A percentile compares a stretch with the other conserved stretches of the same genome.
phyloP scores from a whole-genome alignment of 2,113 vertebrate species.

The Tupaia tana region DNA sequence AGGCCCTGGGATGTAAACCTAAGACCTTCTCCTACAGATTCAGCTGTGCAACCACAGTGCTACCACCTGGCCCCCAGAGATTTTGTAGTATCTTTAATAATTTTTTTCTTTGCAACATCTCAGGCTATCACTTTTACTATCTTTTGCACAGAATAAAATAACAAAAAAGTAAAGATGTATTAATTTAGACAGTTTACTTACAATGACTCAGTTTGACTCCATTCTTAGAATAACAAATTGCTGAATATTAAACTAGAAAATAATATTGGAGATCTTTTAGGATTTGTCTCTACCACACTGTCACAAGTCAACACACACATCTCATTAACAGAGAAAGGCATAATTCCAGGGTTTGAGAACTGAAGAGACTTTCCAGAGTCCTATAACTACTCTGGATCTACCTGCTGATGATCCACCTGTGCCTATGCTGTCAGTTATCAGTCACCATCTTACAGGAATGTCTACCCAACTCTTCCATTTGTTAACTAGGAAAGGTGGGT shows the following conservation, averaged over 20 bases:
- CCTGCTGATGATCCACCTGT: rapidly evolving
- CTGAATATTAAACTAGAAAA: neutral
- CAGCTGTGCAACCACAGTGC: too few species aligned
- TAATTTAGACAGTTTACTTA: neutral
- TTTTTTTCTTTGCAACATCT: neutral
- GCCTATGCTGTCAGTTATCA: rapidly evolving
- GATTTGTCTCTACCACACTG: rapidly evolving
- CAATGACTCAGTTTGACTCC: neutral
- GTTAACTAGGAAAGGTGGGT: neutral
- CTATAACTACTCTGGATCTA: too few species aligned
- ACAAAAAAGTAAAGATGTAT: neutral
- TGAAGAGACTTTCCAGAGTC: neutral
- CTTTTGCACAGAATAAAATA: neutral
- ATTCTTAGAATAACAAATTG: neutral
- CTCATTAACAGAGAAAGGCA: rapidly evolving
- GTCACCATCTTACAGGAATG: too few species aligned
- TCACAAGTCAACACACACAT: neutral
- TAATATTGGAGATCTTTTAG: too few species aligned
- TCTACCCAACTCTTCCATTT: neutral
- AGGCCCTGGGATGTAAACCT: too few species aligned
- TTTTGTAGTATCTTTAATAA: neutral
- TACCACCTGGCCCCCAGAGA: neutral
- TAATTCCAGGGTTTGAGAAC: rapidly evolving
- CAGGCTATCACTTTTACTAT: too few species aligned
- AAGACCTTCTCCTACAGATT: too few species aligned